Base-by-base conservation (phyloP, 2,888 invertebrate genomes). In the Oxytorus armatus region DNA sequence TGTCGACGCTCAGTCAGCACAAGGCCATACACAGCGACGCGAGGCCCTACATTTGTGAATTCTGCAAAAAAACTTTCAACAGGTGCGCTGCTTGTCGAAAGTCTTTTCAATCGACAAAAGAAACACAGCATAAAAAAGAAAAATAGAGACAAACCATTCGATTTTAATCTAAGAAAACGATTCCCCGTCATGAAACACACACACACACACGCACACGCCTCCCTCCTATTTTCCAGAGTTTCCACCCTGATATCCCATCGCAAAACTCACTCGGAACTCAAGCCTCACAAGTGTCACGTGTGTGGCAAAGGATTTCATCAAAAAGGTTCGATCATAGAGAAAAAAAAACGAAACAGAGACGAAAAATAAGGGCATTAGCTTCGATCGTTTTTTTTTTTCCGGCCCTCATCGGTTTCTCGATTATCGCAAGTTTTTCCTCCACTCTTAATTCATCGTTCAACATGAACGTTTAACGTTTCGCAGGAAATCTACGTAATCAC, bases 241-340 rank as follows among this genome's bases (percentile, higher is more conserved):
- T 96, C 96, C 8, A 96, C 96, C n/a, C 92, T 96, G 82, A 96
- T 96, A 88, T 96, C 96, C 10, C 96, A 96, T 86, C 94, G 95
- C 81, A 96, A 96, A 92, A 96, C 95, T 3, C 96, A 96, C 89
- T 95, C 95, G 8, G 94, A 95, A 57, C 93, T 94, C 81, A 96
- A 96, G 88, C 95, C 95, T 0, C 96, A 96, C 91, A 94, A 93
- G 81, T 96, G 96, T 87, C 94, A 95, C 88, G 92, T 96, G 72
- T 96, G 96, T 90, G 94, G 95, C 68, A 96, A 96, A 90, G 96
- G 96, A 84, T 96, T 96, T 90, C 96, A 96, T 90, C 96, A 96
- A 88, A 96, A 96, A 94, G 96, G 96, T 95, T 82, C 61, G 68
- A 75, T 63, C 14, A 29, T 53, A 36, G 8, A 11, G 44, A 29